Evolutionary conservation across 30 jellyfish, hydroid and myxozoan species (phyloP).

Genomic region (Nemopilema nomurai): DNA sequence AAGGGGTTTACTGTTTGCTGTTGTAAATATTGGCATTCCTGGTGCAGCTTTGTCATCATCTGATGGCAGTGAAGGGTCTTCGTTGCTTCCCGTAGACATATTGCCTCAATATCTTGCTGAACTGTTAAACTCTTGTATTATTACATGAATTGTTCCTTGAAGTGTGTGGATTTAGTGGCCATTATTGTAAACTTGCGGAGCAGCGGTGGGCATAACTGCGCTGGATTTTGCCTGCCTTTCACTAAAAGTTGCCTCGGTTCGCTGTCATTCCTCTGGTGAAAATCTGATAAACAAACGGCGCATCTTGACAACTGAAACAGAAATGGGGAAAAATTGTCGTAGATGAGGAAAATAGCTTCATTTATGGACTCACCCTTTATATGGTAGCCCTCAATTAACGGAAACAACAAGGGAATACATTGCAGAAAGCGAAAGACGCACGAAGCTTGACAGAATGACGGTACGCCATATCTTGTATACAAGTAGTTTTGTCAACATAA

Average conservation of each 20-base stretch:
- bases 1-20: conserved; percentile 42
- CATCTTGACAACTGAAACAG: not conserved
- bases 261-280: not conserved
- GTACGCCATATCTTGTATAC: too few relatives aligned
- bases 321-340: too few relatives aligned
- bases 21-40: conserved; percentile 44
- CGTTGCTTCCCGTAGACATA: not conserved
- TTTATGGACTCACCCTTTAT: too few relatives aligned
- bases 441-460: too few relatives aligned
- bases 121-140: not conserved
- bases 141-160: not conserved
- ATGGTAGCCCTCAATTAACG: too few relatives aligned
- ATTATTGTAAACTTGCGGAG: not conserved
- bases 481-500: too few relatives aligned
- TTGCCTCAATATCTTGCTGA: not conserved
- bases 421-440: too few relatives aligned
- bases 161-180: not conserved
- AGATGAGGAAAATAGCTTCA: too few relatives aligned
- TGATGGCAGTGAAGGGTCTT: not conserved
- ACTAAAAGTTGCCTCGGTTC: not conserved
- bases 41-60: conserved; percentile 20
- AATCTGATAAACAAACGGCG: not conserved
- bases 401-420: too few relatives aligned
- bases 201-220: not conserved
- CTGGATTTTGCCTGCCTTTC: not conserved